Percentiles rank a stretch among this genome's conserved stretches.
Conservation (phyloP, 2,888 invertebrate genomes). For the Drosophila greeni region DNA sequence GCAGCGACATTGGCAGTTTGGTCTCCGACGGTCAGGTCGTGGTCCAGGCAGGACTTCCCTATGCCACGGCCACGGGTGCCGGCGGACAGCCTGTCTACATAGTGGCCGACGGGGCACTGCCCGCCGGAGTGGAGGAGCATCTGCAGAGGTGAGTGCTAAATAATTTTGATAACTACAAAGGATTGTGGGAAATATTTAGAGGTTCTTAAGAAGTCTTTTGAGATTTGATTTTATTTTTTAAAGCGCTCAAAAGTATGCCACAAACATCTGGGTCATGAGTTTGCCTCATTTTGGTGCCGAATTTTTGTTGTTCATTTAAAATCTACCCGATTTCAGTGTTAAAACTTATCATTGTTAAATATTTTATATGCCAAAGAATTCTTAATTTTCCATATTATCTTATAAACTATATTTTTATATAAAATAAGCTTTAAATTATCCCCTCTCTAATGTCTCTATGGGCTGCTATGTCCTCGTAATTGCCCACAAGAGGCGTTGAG, state of each 20-base stretch:
- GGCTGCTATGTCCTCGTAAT: not conserved
- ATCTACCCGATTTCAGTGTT: no score
- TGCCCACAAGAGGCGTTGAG: slow-evolving; percentile 26
- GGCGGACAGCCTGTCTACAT: slow-evolving; percentile 79
- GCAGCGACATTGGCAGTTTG: slow-evolving; percentile 77
- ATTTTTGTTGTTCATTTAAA: no score
- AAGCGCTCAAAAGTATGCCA: not conserved
- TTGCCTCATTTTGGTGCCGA: not conserved
- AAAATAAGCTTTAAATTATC: not conserved
- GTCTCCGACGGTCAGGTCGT: slow-evolving; percentile 79
- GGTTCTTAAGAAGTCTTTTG: rapidly evolving
- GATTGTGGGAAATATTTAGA: not conserved
- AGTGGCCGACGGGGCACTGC: slow-evolving; percentile 75
- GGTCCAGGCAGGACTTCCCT: slow-evolving; percentile 78
- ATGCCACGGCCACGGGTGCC: slow-evolving; percentile 74
- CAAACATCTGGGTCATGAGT: no score
- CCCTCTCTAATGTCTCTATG: not conserved
- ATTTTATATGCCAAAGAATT: no score
- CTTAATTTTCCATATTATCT: no score
- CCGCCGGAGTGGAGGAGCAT: slow-evolving; percentile 77
- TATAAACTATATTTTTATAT: not conserved
- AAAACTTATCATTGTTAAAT: no score
- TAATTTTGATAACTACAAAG: not conserved
- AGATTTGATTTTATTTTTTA: not conserved
- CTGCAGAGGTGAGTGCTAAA: slow-evolving; percentile 77